These are phyloP conservation scores for Tupaia tana DNA, from an alignment of 2,113 vertebrate genomes.

Conservation along the genomic window DNA sequence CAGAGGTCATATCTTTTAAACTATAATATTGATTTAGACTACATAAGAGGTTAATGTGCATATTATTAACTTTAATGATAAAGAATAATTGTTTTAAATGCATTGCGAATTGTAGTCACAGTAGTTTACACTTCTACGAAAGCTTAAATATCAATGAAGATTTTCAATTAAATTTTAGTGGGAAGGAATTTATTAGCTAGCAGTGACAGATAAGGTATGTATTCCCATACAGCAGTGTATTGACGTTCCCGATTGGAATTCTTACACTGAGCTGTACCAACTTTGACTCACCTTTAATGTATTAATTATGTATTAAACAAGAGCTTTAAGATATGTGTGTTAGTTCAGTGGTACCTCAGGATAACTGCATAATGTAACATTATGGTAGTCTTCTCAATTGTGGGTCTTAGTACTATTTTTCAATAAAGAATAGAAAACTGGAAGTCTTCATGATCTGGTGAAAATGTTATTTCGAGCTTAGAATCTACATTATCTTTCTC, in stretches of 20 bases:
- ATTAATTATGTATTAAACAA: constrained; percentile 66
- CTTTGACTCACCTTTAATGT: constrained; percentile 65
- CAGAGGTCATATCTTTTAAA: constrained; percentile 89
- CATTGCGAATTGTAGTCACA: constrained; percentile 78
- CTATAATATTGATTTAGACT: constrained; percentile 90
- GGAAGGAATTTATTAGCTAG: constrained; percentile 73
- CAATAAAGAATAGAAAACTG: not conserved
- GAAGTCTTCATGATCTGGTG: not conserved
- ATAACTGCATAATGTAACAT: constrained; percentile 57
- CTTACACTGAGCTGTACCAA: constrained; percentile 55
- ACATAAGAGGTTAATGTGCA: constrained; percentile 90
- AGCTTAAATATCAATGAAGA: constrained; percentile 71
- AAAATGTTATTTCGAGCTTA: not conserved
- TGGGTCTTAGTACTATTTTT: constrained; percentile 31
- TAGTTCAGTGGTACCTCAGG: not conserved
- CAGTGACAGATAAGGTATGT: constrained; percentile 8
- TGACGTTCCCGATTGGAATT: constrained; percentile 45
- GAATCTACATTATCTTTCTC: not conserved
- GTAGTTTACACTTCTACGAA: constrained; percentile 77
- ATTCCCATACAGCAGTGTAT: constrained; percentile 30
- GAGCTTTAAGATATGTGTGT: constrained; percentile 22
- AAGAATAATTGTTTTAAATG: constrained; percentile 86
- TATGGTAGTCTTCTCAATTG: constrained; percentile 14
- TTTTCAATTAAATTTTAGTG: constrained; percentile 80
- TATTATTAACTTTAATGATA: constrained; percentile 88